A percentile compares a stretch with the other conserved stretches of the same genome.
Evolutionary conservation across 2,888 invertebrate genomes (phyloP).

Genomic region (Hymenopus coronatus): DNA sequence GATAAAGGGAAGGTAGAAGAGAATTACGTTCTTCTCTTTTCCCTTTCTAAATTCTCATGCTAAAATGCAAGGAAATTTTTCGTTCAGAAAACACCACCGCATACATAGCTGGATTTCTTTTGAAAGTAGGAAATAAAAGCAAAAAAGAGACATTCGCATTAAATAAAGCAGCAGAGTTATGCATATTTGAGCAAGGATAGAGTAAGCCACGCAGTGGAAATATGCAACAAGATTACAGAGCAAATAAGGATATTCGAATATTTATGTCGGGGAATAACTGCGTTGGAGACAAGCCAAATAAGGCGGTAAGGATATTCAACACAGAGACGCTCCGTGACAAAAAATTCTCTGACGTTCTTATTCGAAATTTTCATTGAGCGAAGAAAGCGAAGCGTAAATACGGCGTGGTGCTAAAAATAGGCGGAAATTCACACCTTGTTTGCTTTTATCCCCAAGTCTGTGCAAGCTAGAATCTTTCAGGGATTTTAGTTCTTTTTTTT

Average conservation of each 20-base stretch:
- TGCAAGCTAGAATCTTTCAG: no score
- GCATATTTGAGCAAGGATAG: neutral
- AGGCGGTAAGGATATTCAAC: neutral
- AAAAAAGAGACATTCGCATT: neutral
- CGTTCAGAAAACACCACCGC: neutral
- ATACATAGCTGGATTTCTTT: neutral
- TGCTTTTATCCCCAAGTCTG: neutral
- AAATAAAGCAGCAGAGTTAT: neutral
- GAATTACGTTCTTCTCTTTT: neutral
- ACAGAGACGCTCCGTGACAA: neutral
- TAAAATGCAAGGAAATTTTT: neutral
- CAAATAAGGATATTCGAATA: neutral
- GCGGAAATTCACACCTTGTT: neutral
- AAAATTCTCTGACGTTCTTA: neutral
- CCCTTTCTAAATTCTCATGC: neutral
- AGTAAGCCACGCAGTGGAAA: neutral
- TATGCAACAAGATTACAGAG: neutral
- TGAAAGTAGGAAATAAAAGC: neutral
- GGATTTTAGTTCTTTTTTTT: neutral
- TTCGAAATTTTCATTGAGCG: neutral
- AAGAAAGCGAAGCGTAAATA: neutral
- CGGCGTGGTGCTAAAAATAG: neutral
- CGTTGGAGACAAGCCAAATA: neutral
- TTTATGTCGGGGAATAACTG: neutral
- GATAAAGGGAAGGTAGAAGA: no score